Conservation (phyloP, 23 tunicate genomes). For the Botrylloides violaceus region DNA sequence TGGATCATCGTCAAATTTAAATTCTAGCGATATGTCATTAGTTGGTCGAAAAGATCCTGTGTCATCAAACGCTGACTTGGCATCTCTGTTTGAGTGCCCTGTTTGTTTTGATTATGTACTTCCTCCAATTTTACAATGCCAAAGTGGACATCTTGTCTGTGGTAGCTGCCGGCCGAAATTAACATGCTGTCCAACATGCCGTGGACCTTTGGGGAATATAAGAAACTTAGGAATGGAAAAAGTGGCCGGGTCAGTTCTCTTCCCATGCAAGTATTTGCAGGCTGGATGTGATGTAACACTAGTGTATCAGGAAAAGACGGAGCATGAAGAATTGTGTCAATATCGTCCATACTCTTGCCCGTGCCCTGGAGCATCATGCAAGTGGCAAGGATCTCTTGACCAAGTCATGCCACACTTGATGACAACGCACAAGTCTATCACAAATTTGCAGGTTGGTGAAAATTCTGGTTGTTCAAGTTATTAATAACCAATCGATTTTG, state of each 20-base stretch:
- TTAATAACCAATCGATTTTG: no score
- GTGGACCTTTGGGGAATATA: constrained; percentile 83
- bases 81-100: constrained; percentile 95
- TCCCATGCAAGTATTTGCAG: constrained; percentile 91
- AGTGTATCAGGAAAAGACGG: constrained; percentile 64
- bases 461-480: no score
- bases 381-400: constrained; percentile 94
- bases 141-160: constrained; percentile 95
- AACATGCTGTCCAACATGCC: constrained; percentile 92
- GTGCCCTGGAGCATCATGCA: constrained; percentile 99
- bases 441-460: constrained; percentile 72
- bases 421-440: constrained; percentile 92
- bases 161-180: constrained; percentile 88
- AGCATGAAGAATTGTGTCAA: constrained; percentile 92
- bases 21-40: constrained; percentile 8
- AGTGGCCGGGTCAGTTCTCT: constrained; percentile 89
- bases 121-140: constrained; percentile 99
- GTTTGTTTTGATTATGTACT: constrained; percentile 98
- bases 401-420: constrained; percentile 97
- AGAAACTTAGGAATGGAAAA: constrained; percentile 98
- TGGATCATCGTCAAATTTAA: background rate
- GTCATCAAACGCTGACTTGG: constrained; percentile 58
- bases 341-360: constrained; percentile 98
- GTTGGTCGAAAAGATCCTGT: constrained; percentile 5
- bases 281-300: constrained; percentile 77